These are phyloP conservation scores for Plebejus argus DNA, from an alignment of 2,888 invertebrate genomes.

Conservation along the genomic window DNA sequence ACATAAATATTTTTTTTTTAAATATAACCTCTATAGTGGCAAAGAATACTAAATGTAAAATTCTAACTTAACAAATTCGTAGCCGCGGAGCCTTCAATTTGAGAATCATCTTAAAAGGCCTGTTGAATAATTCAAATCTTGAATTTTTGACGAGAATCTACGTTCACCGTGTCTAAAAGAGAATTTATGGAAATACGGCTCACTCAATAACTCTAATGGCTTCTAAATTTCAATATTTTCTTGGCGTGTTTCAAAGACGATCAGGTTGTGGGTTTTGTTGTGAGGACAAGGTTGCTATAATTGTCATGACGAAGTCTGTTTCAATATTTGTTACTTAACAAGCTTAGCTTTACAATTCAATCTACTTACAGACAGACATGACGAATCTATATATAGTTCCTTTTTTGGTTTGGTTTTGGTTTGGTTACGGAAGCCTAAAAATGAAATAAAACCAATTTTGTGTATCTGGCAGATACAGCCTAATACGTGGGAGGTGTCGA, in stretches of 20 bases:
- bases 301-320: not conserved
- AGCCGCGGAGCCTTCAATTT: constrained; percentile 66
- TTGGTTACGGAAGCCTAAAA: no score
- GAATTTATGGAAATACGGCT: constrained; percentile 63
- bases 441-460: no score
- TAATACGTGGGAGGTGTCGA: no score
- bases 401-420: no score
- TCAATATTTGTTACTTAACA: not conserved
- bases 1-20: no score
- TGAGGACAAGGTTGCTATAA: not conserved
- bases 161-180: constrained; percentile 60
- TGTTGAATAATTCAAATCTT: constrained; percentile 69
- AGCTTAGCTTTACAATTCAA: not conserved
- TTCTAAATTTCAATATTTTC: constrained; percentile 30
- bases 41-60: no score
- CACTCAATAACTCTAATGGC: constrained; percentile 49
- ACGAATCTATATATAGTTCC: no score
- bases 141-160: constrained; percentile 67
- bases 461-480: no score
- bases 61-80: no score
- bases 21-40: no score
- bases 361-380: no score
- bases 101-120: constrained; percentile 68
- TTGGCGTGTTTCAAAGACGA: not conserved
- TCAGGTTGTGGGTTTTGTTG: not conserved